These are phyloP conservation scores for Papilio glaucus DNA, from an alignment of 1,140 invertebrate genomes.

Conservation along the genomic window DNA sequence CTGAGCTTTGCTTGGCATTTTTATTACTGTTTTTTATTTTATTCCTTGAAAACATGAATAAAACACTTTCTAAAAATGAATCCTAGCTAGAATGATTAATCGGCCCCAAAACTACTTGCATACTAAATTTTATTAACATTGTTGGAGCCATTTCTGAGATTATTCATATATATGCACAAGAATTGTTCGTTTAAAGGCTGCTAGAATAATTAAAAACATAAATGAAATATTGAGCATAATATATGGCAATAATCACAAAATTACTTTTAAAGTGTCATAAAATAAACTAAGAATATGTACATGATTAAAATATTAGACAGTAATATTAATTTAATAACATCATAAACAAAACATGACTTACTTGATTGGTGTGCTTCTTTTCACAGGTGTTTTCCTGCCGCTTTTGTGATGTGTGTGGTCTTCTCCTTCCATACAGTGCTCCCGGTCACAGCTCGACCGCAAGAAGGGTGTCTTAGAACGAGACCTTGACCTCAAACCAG, in stretches of 20 bases:
- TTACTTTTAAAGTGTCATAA: not conserved
- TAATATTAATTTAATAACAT: not conserved
- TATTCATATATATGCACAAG: too few relatives aligned
- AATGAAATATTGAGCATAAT: too few relatives aligned
- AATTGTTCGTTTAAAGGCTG: too few relatives aligned
- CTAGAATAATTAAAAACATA: too few relatives aligned
- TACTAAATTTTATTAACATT: too few relatives aligned
- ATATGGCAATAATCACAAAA: not conserved
- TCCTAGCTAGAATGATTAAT: too few relatives aligned
- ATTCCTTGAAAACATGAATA: too few relatives aligned
- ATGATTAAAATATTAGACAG: not conserved
- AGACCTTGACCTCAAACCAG: constrained; percentile 83
- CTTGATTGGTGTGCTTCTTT: constrained; percentile 82
- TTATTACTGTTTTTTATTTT: too few relatives aligned
- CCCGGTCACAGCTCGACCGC: constrained; percentile 82
- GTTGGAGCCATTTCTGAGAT: too few relatives aligned
- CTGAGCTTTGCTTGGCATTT: too few relatives aligned
- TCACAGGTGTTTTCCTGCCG: constrained; percentile 77
- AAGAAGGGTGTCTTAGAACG: constrained; percentile 86
- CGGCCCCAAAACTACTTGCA: too few relatives aligned
- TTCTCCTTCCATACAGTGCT: constrained; percentile 77
- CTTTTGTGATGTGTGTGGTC: constrained; percentile 82
- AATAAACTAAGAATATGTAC: not conserved
- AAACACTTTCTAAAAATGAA: too few relatives aligned
- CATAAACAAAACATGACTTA: constrained; percentile 55